These are phyloP conservation scores for Genyomyrus donnyi DNA, from an alignment of 2,113 vertebrate genomes.

Conservation along the genomic window DNA sequence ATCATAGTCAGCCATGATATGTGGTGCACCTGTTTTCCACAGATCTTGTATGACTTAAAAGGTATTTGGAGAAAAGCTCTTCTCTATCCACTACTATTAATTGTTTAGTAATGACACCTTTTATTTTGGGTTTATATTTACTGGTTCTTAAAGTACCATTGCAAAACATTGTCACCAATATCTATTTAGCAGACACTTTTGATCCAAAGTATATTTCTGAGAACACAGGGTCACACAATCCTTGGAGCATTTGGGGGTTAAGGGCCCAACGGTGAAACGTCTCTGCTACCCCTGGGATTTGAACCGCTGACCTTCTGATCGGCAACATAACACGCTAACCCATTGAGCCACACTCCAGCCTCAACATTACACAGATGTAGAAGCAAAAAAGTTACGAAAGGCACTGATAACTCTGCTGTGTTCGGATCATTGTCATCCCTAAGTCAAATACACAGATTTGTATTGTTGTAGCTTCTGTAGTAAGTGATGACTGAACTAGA, in stretches of 20 bases:
- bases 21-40: not conserved
- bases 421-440: not conserved
- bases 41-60: not conserved
- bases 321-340: not conserved
- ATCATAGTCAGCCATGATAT: not conserved
- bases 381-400: not conserved
- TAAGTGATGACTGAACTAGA: not conserved
- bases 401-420: not conserved
- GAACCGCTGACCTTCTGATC: not conserved
- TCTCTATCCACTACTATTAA: not conserved
- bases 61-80: not conserved
- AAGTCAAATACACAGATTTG: not conserved
- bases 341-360: not conserved
- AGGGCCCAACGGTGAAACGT: not conserved
- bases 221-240: not conserved
- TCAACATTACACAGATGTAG: not conserved
- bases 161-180: not conserved
- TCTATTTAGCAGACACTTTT: not conserved
- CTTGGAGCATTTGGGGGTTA: not conserved
- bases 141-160: not conserved
- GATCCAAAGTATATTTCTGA: not conserved
- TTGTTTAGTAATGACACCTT: not conserved
- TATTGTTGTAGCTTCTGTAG: not conserved
- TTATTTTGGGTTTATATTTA: not conserved
- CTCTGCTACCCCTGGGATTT: not conserved